A percentile compares a stretch with the other conserved stretches of the same genome.
phyloP scores from a whole-genome alignment of 2,888 invertebrate species.

The Phengaris alcon region DNA sequence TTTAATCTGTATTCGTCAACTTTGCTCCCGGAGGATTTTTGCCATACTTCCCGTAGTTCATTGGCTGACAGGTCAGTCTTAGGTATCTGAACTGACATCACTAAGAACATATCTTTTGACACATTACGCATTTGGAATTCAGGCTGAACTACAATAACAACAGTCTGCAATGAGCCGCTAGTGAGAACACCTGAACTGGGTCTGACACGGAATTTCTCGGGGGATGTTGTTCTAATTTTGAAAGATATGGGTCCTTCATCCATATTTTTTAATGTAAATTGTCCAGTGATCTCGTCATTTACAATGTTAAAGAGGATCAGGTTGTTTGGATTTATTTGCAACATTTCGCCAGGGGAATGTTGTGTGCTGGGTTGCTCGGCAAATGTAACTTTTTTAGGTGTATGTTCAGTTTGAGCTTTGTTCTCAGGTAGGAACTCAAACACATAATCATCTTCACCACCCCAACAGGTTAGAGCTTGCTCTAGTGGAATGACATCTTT shows the following conservation, averaged over 20 bases:
- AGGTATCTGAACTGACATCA: slow-evolving; percentile 87
- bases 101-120: slow-evolving; percentile 91
- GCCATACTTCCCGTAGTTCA: slow-evolving; percentile 88
- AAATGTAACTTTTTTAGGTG: slow-evolving; percentile 58
- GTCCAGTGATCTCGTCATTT: slow-evolving; percentile 83
- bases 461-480: slow-evolving; percentile 88
- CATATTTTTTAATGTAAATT: slow-evolving; percentile 84
- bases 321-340: slow-evolving; percentile 83
- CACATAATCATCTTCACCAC: slow-evolving; percentile 86
- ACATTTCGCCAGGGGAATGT: slow-evolving; percentile 75
- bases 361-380: slow-evolving; percentile 57
- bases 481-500: slow-evolving; percentile 86
- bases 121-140: slow-evolving; percentile 84
- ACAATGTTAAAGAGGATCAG: slow-evolving; percentile 84
- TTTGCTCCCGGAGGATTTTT: slow-evolving; percentile 78
- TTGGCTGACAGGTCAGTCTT: slow-evolving; percentile 76
- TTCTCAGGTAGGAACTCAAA: slow-evolving; percentile 85
- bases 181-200: slow-evolving; percentile 90
- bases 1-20: slow-evolving; percentile 86
- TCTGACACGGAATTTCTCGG: slow-evolving; percentile 95
- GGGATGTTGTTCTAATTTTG: slow-evolving; percentile 96
- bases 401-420: slow-evolving; percentile 50
- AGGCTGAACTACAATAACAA: slow-evolving; percentile 87
- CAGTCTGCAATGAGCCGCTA: slow-evolving; percentile 81
- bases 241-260: slow-evolving; percentile 74